Evolutionary conservation across 2,797 vertebrate species (phyloP).

Genomic region (Coregonus ussuriensis): DNA sequence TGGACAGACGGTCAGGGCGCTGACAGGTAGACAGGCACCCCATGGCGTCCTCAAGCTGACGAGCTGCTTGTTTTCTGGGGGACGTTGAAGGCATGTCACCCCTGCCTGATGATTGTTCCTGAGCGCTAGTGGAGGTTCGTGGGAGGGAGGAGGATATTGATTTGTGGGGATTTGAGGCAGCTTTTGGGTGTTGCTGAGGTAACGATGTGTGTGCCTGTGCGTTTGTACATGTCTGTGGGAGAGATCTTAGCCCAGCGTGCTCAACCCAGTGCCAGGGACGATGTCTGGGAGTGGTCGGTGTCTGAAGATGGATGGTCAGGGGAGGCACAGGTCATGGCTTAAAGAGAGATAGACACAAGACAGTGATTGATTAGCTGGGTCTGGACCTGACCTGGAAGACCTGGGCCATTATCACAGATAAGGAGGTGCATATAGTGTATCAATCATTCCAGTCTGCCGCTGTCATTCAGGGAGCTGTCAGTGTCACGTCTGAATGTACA

Average conservation of each 20-base stretch:
- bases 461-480: slow-evolving; percentile 37
- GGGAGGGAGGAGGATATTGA: slow-evolving; percentile 55
- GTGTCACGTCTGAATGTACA: slow-evolving; percentile 28
- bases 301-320: not conserved
- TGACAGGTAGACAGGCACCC: slow-evolving; percentile 51
- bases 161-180: slow-evolving; percentile 25
- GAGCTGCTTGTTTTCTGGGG: slow-evolving; percentile 35
- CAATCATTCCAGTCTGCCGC: slow-evolving; percentile 38
- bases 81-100: slow-evolving; percentile 33
- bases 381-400: slow-evolving; percentile 28
- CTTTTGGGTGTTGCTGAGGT: slow-evolving; percentile 9
- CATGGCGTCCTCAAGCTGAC: slow-evolving; percentile 46
- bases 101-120: slow-evolving; percentile 53
- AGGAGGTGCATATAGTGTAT: slow-evolving; percentile 25
- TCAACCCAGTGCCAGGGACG: slow-evolving; percentile 12
- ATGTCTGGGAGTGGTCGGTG: not conserved
- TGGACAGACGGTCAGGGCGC: slow-evolving; percentile 50
- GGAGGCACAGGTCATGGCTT: slow-evolving; percentile 36
- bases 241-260: not conserved
- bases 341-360: slow-evolving; percentile 28
- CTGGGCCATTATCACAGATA: slow-evolving; percentile 49
- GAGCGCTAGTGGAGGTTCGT: slow-evolving; percentile 55
- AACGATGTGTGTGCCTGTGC: not conserved
- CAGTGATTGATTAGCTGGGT: slow-evolving; percentile 49
- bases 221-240: not conserved